A percentile compares a stretch with the other conserved stretches of the same genome.
Evolutionary conservation across 2,113 vertebrate genomes (phyloP).

Genomic region (Myrmecophaga tridactyla): DNA sequence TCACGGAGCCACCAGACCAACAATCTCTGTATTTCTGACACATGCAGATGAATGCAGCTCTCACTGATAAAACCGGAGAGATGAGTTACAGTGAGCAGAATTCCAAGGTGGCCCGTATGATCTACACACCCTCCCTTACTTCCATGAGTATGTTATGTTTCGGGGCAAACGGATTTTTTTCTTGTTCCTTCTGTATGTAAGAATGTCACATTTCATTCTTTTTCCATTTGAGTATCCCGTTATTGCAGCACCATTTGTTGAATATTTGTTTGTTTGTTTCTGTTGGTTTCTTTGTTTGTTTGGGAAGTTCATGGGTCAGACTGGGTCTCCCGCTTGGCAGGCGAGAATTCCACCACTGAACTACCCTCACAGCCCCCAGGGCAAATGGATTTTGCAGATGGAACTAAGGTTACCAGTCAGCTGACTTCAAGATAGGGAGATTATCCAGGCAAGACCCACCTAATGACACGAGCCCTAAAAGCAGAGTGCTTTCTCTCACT

Average conservation of each 20-base stretch:
- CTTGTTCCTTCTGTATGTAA: no score
- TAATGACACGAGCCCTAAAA: background rate
- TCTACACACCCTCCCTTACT: background rate
- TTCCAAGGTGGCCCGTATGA: background rate
- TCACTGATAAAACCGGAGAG: background rate
- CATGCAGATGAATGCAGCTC: background rate
- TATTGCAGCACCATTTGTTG: no score
- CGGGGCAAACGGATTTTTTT: background rate
- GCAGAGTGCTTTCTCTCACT: background rate
- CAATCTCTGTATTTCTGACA: background rate
- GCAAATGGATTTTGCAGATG: background rate
- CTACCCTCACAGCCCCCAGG: no score
- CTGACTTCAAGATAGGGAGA: background rate
- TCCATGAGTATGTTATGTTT: background rate
- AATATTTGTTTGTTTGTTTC: no score
- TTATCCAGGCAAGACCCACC: no score
- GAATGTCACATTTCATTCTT: no score
- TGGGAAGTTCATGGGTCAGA: no score
- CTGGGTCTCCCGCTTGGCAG: no score
- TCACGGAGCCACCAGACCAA: background rate
- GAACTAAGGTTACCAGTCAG: background rate
- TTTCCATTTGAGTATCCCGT: no score
- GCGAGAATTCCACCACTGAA: no score
- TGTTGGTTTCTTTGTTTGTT: no score
- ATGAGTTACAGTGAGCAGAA: background rate